A percentile compares a stretch with the other conserved stretches of the same genome.
Evolutionary conservation across 2,888 invertebrate species (phyloP).

Genomic region (Noctua comes): DNA sequence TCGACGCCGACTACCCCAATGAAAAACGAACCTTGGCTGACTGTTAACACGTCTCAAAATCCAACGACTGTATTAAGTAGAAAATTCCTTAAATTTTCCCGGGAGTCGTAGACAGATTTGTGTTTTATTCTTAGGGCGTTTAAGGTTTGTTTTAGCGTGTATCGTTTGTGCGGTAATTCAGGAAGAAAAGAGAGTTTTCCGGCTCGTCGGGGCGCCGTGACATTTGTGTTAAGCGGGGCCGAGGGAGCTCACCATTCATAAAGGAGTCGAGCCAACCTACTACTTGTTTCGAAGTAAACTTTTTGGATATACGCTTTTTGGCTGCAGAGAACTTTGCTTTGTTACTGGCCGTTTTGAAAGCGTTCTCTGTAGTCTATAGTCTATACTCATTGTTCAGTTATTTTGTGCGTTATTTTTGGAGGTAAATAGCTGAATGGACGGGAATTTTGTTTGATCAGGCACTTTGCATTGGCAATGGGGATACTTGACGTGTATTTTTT

Average conservation of each 20-base stretch:
- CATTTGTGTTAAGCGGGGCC: constrained; percentile 89
- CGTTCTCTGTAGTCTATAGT: constrained; percentile 52
- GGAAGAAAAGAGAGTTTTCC: constrained; percentile 90
- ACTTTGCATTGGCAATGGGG: neutral
- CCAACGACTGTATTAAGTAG: constrained; percentile 71
- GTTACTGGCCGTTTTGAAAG: constrained; percentile 59
- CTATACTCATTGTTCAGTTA: constrained; percentile 45
- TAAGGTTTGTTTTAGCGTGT: constrained; percentile 75
- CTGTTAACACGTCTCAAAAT: constrained; percentile 74
- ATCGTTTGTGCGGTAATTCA: constrained; percentile 80
- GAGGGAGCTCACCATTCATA: constrained; percentile 88
- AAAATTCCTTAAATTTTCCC: constrained; percentile 89
- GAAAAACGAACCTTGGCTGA: constrained; percentile 72
- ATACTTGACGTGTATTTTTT: constrained; percentile 27
- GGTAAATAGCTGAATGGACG: constrained; percentile 17
- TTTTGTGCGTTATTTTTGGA: constrained; percentile 38
- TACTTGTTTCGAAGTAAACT: constrained; percentile 85
- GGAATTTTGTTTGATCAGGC: constrained; percentile 34
- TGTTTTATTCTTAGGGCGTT: constrained; percentile 68
- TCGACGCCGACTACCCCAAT: constrained; percentile 69
- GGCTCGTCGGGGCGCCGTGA: constrained; percentile 88
- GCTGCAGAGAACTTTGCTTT: constrained; percentile 71
- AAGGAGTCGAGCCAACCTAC: constrained; percentile 79
- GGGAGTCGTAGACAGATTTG: constrained; percentile 59
- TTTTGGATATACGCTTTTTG: constrained; percentile 75